phyloP scores from a whole-genome alignment of 2,113 vertebrate genomes.

The Columba janthina region DNA sequence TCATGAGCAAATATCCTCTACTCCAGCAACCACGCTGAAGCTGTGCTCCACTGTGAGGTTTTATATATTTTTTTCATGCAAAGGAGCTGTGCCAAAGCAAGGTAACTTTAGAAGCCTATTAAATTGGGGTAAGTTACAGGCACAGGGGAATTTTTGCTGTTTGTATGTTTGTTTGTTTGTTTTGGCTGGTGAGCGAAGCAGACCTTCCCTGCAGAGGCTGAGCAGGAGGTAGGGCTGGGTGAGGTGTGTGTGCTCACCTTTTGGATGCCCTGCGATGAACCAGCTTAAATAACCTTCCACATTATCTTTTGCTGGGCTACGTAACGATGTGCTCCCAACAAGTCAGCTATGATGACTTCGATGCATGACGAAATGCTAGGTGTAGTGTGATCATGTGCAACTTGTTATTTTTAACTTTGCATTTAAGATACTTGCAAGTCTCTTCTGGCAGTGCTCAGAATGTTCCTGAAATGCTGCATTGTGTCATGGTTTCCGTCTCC shows the following conservation, averaged over 20 bases:
- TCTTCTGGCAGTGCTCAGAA: neutral
- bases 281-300: neutral
- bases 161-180: neutral
- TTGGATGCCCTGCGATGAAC: accelerated
- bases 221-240: neutral
- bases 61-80: neutral
- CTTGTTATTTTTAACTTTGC: neutral
- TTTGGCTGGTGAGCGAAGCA: neutral
- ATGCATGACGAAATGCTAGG: neutral
- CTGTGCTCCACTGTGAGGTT: neutral
- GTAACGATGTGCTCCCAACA: neutral
- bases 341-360: neutral
- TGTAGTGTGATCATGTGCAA: neutral
- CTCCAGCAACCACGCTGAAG: neutral
- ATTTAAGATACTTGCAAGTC: neutral
- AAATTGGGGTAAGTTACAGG: neutral
- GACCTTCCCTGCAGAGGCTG: neutral
- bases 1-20: slow-evolving; percentile 20
- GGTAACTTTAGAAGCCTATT: neutral
- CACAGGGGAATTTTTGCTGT: neutral
- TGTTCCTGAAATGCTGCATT: neutral
- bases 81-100: neutral
- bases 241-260: accelerated
- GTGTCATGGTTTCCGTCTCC: neutral
- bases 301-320: neutral